Evolutionary conservation across 2,888 invertebrate genomes (phyloP), one percentile per base, ranked within the genome.

Genomic region (Crioceris asparagi): DNA sequence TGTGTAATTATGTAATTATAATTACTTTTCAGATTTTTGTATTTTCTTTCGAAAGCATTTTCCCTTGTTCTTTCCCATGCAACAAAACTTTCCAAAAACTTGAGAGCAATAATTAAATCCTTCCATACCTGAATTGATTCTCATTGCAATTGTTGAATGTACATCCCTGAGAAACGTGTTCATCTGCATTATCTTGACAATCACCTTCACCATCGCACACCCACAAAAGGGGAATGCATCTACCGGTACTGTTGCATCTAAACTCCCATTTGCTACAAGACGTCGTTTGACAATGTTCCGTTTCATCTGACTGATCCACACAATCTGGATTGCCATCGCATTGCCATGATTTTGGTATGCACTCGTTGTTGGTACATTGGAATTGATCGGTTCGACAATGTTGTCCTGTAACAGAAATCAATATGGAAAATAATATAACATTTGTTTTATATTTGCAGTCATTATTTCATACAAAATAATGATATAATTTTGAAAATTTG

Each of bases 151-250:
- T 37, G 32, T 39, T 32, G 19, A 37, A 40, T 2, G 41, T 40
- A 29, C 55, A 55, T 8, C 50, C 47, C 35, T 56, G 54, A 51
- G 54, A 55, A 17, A 48, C 41, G 34, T 56, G 53, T 50, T 83
- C 82, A 52, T 83, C 82, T 40, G 76, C 75, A 2, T 67, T 75
- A 51, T 82, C 80, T 0, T 69, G 64, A 49, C 82, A 83, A 51
- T 83, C 80, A 0, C 64, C 60, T 32, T 71, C 67, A 10, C 74
- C 73, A 62, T 88, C 83, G 64, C 88, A 88, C 3, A 81, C 66
- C 75, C 81, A 80, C 4, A 66, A 57, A 30, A 63, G 60, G 0
- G 82, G 77, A 41, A 90, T 77, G 61, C 90, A 90, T 19, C 72
- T 68, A 12, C 72, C 74, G 33, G 77, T 73, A 2, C 71, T 69